phyloP scores from a whole-genome alignment of 2,113 vertebrate genomes.

The Crocuta crocuta region DNA sequence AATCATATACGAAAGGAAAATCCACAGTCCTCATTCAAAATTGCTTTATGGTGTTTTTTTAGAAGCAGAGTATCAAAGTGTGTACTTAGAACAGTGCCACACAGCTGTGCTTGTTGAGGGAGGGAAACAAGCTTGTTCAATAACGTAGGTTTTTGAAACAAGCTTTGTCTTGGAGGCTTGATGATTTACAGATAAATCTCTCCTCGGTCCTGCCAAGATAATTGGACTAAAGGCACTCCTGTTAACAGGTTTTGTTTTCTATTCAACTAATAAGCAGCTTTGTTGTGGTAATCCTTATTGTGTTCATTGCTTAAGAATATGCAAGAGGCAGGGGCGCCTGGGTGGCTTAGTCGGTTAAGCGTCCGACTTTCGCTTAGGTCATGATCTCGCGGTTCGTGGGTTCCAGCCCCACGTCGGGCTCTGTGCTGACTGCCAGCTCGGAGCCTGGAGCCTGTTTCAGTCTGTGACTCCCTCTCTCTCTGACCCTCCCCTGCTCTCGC shows the following conservation, averaged over 20 bases:
- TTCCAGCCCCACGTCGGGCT: too few species aligned
- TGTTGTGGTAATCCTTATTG: slow-evolving; percentile 27
- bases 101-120: neutral
- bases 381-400: too few species aligned
- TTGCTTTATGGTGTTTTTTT: neutral
- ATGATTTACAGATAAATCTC: slow-evolving; percentile 49
- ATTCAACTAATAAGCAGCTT: slow-evolving; percentile 52
- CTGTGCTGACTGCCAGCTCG: too few species aligned
- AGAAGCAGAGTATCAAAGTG: neutral
- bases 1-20: neutral
- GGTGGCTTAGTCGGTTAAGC: too few species aligned
- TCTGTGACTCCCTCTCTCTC: too few species aligned
- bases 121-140: neutral
- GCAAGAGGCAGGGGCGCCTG: neutral
- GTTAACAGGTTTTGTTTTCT: slow-evolving; percentile 63
- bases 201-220: neutral
- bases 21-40: neutral
- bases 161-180: neutral
- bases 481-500: too few species aligned
- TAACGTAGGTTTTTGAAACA: neutral
- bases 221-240: neutral
- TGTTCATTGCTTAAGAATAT: slow-evolving; percentile 62
- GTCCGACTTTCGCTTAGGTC: too few species aligned
- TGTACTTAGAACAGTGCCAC: neutral
- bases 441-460: too few species aligned